Percentiles rank a stretch among this genome's conserved stretches.
These are phyloP conservation scores for Hirtodrosophila alboralis DNA, from an alignment of 2,888 invertebrate species.

Conservation along the genomic window DNA sequence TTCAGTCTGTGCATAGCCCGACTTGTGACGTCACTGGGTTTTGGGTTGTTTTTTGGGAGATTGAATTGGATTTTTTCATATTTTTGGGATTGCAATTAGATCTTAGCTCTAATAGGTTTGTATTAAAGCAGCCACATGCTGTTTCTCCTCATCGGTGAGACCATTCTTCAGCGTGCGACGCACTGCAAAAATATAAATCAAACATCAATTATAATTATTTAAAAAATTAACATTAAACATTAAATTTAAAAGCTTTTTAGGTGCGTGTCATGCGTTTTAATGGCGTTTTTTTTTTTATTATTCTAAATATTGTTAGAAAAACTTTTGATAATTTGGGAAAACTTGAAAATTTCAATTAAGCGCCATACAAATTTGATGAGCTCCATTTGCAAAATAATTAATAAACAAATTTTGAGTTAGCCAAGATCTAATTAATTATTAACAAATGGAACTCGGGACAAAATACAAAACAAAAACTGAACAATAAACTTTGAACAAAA, in stretches of 20 bases:
- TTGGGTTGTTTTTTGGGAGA: slow-evolving; percentile 11
- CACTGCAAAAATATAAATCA: slow-evolving; percentile 85
- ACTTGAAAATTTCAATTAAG: too few relatives aligned
- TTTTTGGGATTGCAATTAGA: slow-evolving; percentile 1
- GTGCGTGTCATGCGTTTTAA: slow-evolving; percentile 39
- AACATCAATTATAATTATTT: not conserved
- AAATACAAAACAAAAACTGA: slow-evolving; percentile 24
- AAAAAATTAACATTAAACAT: not conserved
- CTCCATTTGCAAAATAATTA: slow-evolving; percentile 30
- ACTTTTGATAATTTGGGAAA: too few relatives aligned
- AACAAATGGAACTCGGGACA: slow-evolving; percentile 24
- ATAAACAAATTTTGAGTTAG: not conserved
- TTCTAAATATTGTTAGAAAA: too few relatives aligned
- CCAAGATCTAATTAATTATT: not conserved
- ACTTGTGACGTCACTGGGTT: slow-evolving; percentile 75
- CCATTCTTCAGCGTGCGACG: slow-evolving; percentile 92
- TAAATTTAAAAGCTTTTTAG: slow-evolving; percentile 1
- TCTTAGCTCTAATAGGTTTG: slow-evolving; percentile 87
- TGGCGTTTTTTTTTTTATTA: slow-evolving; percentile 13
- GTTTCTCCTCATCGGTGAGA: slow-evolving; percentile 91
- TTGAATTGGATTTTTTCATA: too few relatives aligned
- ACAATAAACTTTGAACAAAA: slow-evolving; percentile 40
- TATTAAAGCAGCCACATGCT: slow-evolving; percentile 90
- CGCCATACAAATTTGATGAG: slow-evolving; percentile 21
- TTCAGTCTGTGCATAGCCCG: slow-evolving; percentile 66